Evolutionary conservation across 2,797 vertebrate genomes (phyloP).

Genomic region (Alca torda): DNA sequence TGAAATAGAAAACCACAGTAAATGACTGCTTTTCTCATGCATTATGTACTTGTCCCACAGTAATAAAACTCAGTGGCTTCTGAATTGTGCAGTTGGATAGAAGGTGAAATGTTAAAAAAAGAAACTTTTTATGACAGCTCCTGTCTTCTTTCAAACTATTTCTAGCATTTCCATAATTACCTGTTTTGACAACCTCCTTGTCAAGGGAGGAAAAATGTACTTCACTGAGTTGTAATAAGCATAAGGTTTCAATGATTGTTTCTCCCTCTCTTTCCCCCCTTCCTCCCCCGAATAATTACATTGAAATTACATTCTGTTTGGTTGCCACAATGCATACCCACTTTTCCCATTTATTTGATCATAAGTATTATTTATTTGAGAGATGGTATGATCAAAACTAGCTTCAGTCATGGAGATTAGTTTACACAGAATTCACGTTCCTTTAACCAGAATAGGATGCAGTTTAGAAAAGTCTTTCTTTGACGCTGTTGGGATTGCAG

Average conservation of each 20-base stretch:
- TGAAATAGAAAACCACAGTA: neutral
- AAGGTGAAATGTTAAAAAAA: slow-evolving; percentile 56
- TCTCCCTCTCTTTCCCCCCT: neutral
- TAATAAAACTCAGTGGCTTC: slow-evolving; percentile 52
- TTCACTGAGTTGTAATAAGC: slow-evolving; percentile 52
- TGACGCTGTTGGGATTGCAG: neutral
- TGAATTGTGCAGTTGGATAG: slow-evolving; percentile 46
- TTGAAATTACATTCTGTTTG: slow-evolving; percentile 28
- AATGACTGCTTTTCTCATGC: slow-evolving; percentile 34
- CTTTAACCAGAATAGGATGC: neutral
- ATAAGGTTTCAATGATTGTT: slow-evolving; percentile 52
- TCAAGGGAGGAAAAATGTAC: slow-evolving; percentile 36
- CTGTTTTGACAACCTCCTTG: slow-evolving; percentile 66
- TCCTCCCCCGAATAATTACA: neutral
- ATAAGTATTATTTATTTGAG: slow-evolving; percentile 42
- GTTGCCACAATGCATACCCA: neutral
- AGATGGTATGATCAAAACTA: slow-evolving; percentile 30
- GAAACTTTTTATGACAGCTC: slow-evolving; percentile 43
- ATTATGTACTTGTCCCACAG: slow-evolving; percentile 22
- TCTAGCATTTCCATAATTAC: slow-evolving; percentile 64
- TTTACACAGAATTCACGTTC: slow-evolving; percentile 25
- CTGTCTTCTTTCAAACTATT: slow-evolving; percentile 60
- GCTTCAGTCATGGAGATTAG: neutral
- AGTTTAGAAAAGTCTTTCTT: neutral
- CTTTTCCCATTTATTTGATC: slow-evolving; percentile 18